Evolutionary conservation across 2,113 vertebrate species (phyloP), one percentile per base, ranked within the genome.

Genomic region (Neotragus moschatus): DNA sequence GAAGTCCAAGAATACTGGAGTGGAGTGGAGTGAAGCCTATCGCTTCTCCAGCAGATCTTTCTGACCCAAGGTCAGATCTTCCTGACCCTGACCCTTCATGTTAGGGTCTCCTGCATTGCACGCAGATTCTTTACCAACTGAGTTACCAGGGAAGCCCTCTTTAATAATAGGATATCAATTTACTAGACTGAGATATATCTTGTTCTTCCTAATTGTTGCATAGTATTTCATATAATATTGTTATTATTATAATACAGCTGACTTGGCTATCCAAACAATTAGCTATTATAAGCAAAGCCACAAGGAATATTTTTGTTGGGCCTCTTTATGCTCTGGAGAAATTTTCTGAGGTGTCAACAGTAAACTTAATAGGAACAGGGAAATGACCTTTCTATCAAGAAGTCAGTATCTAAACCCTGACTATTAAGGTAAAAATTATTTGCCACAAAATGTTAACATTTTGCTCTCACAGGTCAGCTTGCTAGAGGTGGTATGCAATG

Each of bases 391-490:
- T 92, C 58, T 94, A 75, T 79, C 33, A 91, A 93, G 70, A 90
- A 55, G 81, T 85, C 43, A 92, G 4, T 91, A 81, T 15, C 15
- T 70, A 91, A 93, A 43, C 30, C 15, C 17, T 47, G 49, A 21
- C 23, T 94, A 77, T 82, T 23, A 91, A 82, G 55, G 47, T 84
- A 96, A 97, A 95, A 92, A 90, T 95, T 88, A 90, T 82, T 79
- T 77, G 91, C 75, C 55, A 92, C 53, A 91, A 60, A 30, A 82
- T 93, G 87, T 93, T 94, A 89, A 88, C 28, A 43, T 81, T 89
- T 89, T 85, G 26, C 70, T 97, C 66, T 80, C 55, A 88, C 53
- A 70, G 55, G 55, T 94, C 55, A 97, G 28, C 55, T 92, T 93
- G 43, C 84, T 60, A 49, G 26, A 88, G 17, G 9, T 66, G 88